Conservation (phyloP, 2,113 vertebrate genomes). For the Brienomyrus brachyistius region DNA sequence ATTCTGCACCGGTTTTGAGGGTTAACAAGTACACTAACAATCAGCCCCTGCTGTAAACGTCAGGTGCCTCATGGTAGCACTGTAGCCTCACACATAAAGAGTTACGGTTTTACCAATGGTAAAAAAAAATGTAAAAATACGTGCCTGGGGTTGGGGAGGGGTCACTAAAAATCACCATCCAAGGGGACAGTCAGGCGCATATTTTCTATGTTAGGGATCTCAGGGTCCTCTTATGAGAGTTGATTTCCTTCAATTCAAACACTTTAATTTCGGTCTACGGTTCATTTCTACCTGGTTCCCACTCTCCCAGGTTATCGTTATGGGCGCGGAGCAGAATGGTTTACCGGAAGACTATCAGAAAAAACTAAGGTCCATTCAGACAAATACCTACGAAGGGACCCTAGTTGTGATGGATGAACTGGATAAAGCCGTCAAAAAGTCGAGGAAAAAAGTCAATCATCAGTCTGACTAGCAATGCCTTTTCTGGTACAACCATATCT, state of each 20-base stretch:
- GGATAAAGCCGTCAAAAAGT: slow-evolving; percentile 33
- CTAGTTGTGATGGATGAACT: slow-evolving; percentile 69
- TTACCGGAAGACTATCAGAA: slow-evolving; percentile 57
- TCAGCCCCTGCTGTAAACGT: not conserved
- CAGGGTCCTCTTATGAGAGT: not conserved
- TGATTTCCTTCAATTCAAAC: not conserved
- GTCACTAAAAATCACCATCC: not conserved
- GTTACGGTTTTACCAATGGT: not conserved
- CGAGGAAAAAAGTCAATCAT: slow-evolving; percentile 19
- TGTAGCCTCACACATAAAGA: not conserved
- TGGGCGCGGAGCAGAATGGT: slow-evolving; percentile 58
- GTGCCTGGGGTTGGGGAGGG: not conserved
- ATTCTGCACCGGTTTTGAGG: not conserved
- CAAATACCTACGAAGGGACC: slow-evolving; percentile 54
- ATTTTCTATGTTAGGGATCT: not conserved
- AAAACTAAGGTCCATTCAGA: slow-evolving; percentile 51
- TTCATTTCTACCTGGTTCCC: not conserved
- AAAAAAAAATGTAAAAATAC: not conserved
- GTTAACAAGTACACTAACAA: not conserved
- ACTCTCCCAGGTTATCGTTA: slow-evolving; percentile 52
- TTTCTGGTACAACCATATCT: not conserved
- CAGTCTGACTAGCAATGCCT: slow-evolving; percentile 20
- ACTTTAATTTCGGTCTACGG: not conserved
- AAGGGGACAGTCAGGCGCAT: not conserved
- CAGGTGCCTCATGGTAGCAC: not conserved